Conservation (phyloP, 2,113 vertebrate genomes). For the Zeus faber region DNA sequence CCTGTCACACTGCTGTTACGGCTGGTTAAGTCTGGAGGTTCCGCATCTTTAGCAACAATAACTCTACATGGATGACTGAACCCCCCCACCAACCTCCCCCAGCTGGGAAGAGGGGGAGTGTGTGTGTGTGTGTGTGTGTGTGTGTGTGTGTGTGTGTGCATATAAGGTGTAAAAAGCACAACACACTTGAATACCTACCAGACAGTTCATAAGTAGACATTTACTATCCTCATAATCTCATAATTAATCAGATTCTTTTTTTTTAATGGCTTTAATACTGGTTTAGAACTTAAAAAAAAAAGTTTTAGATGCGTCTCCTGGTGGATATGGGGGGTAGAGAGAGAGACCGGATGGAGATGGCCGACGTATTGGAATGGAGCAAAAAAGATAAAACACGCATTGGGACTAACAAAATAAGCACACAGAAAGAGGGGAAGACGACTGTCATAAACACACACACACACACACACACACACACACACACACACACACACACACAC, state of each 20-base stretch:
- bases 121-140: conserved; percentile 26
- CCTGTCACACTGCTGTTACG: conserved; percentile 63
- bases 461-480: too few relatives aligned
- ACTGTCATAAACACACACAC: too few relatives aligned
- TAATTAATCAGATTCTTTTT: too few relatives aligned
- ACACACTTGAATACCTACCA: too few relatives aligned
- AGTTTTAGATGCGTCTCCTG: not conserved
- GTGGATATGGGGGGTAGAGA: not conserved
- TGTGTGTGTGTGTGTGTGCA: not conserved
- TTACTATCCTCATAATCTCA: too few relatives aligned
- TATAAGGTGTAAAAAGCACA: not conserved
- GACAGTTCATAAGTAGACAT: too few relatives aligned
- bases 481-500: too few relatives aligned
- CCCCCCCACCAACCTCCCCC: conserved; percentile 45
- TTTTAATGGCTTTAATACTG: too few relatives aligned
- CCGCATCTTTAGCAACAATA: conserved; percentile 68
- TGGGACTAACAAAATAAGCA: too few relatives aligned
- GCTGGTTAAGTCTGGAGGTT: conserved; percentile 68
- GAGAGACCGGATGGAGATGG: not conserved
- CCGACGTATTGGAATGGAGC: not conserved
- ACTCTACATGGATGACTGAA: conserved; percentile 65
- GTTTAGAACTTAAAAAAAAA: too few relatives aligned
- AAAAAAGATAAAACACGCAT: not conserved
- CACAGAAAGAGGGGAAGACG: too few relatives aligned
- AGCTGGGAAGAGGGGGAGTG: conserved; percentile 13